These are phyloP conservation scores for Conops quadrifasciatus DNA, from an alignment of 2,888 invertebrate genomes.

Conservation along the genomic window DNA sequence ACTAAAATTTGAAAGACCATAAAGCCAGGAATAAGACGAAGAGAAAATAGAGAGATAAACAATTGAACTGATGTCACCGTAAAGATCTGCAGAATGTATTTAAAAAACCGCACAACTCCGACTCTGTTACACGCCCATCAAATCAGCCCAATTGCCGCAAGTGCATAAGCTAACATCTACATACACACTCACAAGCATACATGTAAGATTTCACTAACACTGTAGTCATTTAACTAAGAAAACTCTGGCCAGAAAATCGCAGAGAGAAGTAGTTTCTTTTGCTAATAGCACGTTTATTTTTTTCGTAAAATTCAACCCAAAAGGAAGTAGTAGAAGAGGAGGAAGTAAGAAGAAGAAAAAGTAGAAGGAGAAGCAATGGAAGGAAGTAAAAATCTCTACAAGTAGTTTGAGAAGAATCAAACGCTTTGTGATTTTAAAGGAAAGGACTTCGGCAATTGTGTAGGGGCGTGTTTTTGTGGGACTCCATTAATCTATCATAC, in stretches of 20 bases:
- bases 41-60: conserved; percentile 27
- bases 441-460: no score
- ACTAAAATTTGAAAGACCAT: background rate
- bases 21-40: conserved; percentile 3
- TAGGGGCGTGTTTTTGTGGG: no score
- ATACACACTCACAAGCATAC: conserved; percentile 36
- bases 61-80: conserved; percentile 19
- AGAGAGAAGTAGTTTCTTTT: conserved; percentile 14
- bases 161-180: conserved; percentile 29
- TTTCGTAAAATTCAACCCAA: background rate
- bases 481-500: no score
- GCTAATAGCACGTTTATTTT: background rate
- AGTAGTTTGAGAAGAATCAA: background rate
- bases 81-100: conserved; percentile 17
- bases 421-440: background rate
- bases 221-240: conserved; percentile 25
- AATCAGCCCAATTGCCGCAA: no score
- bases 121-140: conserved; percentile 22
- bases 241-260: conserved; percentile 21
- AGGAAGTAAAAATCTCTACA: background rate
- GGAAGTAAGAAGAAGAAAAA: background rate
- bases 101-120: conserved; percentile 29
- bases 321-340: background rate
- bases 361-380: background rate
- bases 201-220: conserved; percentile 11